These are phyloP conservation scores for Orthosia gothica DNA, from an alignment of 2,888 invertebrate genomes.

Conservation along the genomic window DNA sequence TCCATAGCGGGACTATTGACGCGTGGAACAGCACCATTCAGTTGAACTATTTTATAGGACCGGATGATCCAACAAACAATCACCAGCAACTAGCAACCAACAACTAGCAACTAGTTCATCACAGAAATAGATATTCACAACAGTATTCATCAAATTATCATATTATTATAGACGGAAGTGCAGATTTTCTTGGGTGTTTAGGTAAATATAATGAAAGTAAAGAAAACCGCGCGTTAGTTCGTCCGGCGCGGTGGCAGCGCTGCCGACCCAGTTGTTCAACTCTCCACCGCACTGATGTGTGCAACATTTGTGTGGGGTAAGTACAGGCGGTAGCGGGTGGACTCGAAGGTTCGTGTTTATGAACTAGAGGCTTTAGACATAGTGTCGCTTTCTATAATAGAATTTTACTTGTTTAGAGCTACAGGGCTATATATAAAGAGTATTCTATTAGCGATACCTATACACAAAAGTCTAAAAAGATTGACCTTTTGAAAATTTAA, in stretches of 20 bases:
- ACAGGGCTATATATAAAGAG: too few species aligned
- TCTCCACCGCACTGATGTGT: constrained; percentile 72
- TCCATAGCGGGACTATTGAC: too few species aligned
- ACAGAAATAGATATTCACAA: not conserved
- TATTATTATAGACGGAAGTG: constrained; percentile 20
- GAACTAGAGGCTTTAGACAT: too few species aligned
- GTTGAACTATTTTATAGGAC: too few species aligned
- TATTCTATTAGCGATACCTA: too few species aligned
- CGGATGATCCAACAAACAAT: too few species aligned
- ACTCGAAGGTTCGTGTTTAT: not conserved
- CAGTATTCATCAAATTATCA: constrained; percentile 19
- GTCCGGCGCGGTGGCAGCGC: constrained; percentile 39
- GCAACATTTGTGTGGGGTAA: constrained; percentile 57
- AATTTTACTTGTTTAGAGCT: too few species aligned
- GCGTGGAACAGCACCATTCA: too few species aligned
- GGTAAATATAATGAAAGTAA: constrained; percentile 66
- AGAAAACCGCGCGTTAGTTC: constrained; percentile 62
- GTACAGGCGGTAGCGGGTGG: constrained; percentile 29
- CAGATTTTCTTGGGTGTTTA: constrained; percentile 60
- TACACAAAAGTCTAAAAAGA: too few species aligned
- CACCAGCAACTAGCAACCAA: too few species aligned
- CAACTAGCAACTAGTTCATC: not conserved
- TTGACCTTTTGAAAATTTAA: too few species aligned
- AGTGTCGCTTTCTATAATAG: too few species aligned
- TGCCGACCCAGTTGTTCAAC: constrained; percentile 75